Conservation (phyloP, 2,888 invertebrate genomes). For the Euphydryas editha region DNA sequence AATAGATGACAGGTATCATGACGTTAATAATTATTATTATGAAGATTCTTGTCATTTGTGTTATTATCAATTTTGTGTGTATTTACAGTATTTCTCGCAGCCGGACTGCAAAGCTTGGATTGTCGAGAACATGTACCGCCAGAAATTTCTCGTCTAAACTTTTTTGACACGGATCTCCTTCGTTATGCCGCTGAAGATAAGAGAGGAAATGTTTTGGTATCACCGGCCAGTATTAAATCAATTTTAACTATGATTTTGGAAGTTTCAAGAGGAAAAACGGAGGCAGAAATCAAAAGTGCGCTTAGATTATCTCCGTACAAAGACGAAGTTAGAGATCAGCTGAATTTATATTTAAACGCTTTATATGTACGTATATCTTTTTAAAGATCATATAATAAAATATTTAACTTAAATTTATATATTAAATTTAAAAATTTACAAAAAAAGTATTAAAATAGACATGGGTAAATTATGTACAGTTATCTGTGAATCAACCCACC, state of each 20-base stretch:
- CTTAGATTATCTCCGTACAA: conserved; percentile 79
- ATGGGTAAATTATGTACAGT: too few relatives aligned
- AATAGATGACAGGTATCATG: background rate
- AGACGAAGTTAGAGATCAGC: conserved; percentile 63
- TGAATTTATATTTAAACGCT: conserved; percentile 57
- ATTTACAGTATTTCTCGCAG: conserved; percentile 51
- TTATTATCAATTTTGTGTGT: background rate
- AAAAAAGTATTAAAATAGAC: too few relatives aligned
- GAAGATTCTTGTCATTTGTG: background rate
- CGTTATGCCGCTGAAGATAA: conserved; percentile 67
- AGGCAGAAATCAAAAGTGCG: conserved; percentile 81
- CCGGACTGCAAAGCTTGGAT: conserved; percentile 51
- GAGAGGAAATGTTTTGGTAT: conserved; percentile 84
- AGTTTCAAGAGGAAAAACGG: conserved; percentile 83
- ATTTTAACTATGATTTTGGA: conserved; percentile 85
- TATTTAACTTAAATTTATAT: background rate
- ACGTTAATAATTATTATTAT: background rate
- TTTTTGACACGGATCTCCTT: conserved; percentile 82
- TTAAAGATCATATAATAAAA: background rate
- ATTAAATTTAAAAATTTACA: too few relatives aligned
- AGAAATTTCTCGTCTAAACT: conserved; percentile 70
- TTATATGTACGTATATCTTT: conserved; percentile 56
- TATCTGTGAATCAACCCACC: too few relatives aligned
- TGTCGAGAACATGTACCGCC: conserved; percentile 44
- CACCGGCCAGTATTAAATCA: conserved; percentile 87